Evolutionary conservation across 2,113 vertebrate species (phyloP), one percentile per base, ranked within the genome.

Genomic region (Eurypyga helias): DNA sequence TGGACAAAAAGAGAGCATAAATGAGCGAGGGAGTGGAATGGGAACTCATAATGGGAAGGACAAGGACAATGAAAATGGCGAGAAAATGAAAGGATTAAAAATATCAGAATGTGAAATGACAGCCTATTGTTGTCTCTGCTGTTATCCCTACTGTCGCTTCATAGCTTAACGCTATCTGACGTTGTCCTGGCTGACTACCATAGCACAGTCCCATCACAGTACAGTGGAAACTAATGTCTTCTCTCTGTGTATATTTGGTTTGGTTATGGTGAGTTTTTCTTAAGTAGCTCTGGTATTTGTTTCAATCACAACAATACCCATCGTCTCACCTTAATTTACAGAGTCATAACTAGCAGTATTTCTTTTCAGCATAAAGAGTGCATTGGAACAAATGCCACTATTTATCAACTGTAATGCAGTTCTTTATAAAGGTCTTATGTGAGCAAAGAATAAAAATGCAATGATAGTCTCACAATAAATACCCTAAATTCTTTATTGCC

Each of bases 371-470:
- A 93, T 95, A 96, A 97, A 96, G 90, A 88, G 48, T 76, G 94
- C 90, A 95, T 95, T 89, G 93, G 94, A 98, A 97, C 77, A 97
- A 98, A 95, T 93, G 89, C 84, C 85, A 78, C 92, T 89, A 94
- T 98, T 98, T 98, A 98, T 98, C 97, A 97, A 72, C 18, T 58
- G 24, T 95, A 98, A 95, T 96, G 92, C 71, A 96, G 90, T 95
- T 97, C 94, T 94, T 97, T 96, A 61, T 95, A 97, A 98, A 97
- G 72, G 93, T 96, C 96, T 98, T 98, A 90, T 9, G 75, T 65
- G 91, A 96, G 89, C 91, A 93, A 97, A 96, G 90, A 98, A 95
- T 97, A 97, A 97, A 98, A 97, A 95, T 83, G 72, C 80, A 96
- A 79, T 91, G 97, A 94, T 96, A 87, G 72, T 90, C 94, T 97